These are phyloP conservation scores for Forpus xanthops DNA, from an alignment of 2,797 vertebrate genomes.

Conservation along the genomic window DNA sequence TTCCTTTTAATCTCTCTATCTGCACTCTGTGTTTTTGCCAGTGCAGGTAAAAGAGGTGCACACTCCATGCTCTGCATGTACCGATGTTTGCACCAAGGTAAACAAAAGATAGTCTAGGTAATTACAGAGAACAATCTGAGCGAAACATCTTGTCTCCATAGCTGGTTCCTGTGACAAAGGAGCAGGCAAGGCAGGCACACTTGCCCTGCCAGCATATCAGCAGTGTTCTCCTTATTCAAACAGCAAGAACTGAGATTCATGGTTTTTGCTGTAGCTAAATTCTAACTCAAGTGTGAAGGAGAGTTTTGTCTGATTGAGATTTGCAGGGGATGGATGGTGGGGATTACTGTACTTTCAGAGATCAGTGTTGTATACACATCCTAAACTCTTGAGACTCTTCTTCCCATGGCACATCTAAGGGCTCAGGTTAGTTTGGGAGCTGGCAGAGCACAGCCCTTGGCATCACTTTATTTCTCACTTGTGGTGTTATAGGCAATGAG, in stretches of 20 bases:
- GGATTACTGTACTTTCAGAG: not conserved
- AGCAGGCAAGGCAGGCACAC: not conserved
- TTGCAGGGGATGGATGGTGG: not conserved
- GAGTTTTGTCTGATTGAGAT: not conserved
- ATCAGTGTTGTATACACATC: not conserved
- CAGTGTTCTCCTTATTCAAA: not conserved
- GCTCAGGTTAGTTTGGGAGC: not conserved
- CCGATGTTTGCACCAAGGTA: not conserved
- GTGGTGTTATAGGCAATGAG: not conserved
- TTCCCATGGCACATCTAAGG: not conserved
- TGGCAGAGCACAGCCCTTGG: not conserved
- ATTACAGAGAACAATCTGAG: not conserved
- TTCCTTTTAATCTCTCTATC: conserved; percentile 27
- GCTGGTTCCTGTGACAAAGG: not conserved
- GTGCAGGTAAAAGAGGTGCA: not conserved
- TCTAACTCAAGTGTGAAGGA: not conserved
- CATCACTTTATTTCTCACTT: not conserved
- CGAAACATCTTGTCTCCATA: not conserved
- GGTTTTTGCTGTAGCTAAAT: not conserved
- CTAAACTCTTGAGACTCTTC: not conserved
- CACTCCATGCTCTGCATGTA: fast-evolving
- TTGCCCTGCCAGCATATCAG: not conserved
- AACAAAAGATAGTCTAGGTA: not conserved
- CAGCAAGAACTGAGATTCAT: not conserved
- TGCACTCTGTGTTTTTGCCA: not conserved